These are phyloP conservation scores for Xiphophorus birchmanni DNA, from an alignment of 2,797 vertebrate genomes.

Conservation along the genomic window DNA sequence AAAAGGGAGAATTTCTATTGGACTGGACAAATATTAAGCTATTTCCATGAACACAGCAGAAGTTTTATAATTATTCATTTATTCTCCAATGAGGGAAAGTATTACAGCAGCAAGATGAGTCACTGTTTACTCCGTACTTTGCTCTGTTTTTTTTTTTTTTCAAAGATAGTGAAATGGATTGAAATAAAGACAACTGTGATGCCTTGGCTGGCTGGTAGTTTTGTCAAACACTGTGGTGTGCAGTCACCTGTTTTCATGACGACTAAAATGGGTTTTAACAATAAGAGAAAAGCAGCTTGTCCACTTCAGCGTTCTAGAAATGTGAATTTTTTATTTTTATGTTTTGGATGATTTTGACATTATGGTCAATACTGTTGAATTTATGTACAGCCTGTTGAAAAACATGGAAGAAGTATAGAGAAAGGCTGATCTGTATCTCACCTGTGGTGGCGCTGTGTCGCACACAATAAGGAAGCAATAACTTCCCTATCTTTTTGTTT, in stretches of 20 bases:
- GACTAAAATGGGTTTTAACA: no score
- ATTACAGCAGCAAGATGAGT: background rate
- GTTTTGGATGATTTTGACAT: no score
- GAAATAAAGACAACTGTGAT: background rate
- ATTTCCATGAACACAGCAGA: background rate
- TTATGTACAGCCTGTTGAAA: no score
- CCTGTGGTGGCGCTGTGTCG: no score
- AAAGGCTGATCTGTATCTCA: no score
- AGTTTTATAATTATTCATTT: background rate
- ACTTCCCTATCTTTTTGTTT: background rate
- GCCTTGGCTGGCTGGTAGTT: background rate
- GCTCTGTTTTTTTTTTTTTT: background rate
- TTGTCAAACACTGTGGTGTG: background rate
- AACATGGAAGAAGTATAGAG: no score
- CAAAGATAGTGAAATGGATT: background rate
- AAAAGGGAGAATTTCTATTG: background rate
- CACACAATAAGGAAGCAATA: no score
- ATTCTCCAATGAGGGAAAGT: background rate
- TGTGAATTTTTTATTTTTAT: no score
- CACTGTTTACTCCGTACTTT: background rate
- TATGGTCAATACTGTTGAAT: no score
- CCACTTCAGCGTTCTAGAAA: no score
- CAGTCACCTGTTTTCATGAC: no score
- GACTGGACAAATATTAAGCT: background rate
- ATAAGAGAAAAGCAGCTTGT: no score